Evolutionary conservation across 2,797 vertebrate genomes (phyloP).

Genomic region (Xerus rutilus): DNA sequence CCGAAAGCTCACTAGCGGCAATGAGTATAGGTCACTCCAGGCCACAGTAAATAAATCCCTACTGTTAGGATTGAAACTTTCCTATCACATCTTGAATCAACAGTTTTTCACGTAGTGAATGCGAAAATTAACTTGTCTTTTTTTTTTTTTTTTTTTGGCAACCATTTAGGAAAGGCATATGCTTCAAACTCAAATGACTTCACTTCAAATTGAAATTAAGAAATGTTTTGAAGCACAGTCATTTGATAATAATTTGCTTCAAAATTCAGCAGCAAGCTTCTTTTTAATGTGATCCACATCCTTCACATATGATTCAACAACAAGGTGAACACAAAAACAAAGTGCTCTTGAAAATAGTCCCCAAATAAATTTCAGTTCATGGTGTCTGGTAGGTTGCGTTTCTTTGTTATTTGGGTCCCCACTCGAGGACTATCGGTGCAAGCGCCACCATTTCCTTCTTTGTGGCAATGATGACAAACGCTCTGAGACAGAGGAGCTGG

Average conservation of each 20-base stretch:
- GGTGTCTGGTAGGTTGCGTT: constrained; percentile 3
- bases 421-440: constrained; percentile 66
- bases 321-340: constrained; percentile 81
- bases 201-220: constrained; percentile 87
- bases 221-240: constrained; percentile 88
- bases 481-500: constrained; percentile 83
- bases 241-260: constrained; percentile 88
- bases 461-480: constrained; percentile 81
- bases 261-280: constrained; percentile 87
- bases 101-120: constrained; percentile 78
- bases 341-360: constrained; percentile 82
- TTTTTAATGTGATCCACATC: constrained; percentile 84
- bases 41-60: constrained; percentile 58
- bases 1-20: neutral
- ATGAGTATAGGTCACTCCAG: constrained; percentile 62
- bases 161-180: constrained; percentile 87
- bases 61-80: constrained; percentile 64
- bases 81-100: constrained; percentile 70
- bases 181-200: constrained; percentile 89
- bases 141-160: constrained; percentile 85
- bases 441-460: constrained; percentile 83
- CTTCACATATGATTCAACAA: constrained; percentile 83
- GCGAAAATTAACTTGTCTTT: constrained; percentile 80
- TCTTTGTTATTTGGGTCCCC: constrained; percentile 76
- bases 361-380: constrained; percentile 75